Base-by-base conservation (phyloP, 2,888 invertebrate species). In the Lissocephala sabroskyi region DNA sequence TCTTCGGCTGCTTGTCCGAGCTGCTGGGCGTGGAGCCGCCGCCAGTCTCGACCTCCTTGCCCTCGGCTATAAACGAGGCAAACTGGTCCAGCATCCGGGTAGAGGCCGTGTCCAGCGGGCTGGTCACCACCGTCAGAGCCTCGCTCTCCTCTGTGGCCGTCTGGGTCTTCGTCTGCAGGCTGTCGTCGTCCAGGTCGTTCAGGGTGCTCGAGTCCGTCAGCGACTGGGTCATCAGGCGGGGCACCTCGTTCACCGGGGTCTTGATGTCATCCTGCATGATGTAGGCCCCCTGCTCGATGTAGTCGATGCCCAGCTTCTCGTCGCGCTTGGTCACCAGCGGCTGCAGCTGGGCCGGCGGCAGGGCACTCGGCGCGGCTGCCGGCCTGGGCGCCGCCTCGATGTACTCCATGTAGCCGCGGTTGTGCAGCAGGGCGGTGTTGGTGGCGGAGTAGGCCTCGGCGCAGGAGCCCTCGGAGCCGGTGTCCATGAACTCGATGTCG, bases 401-500 rank as follows among this genome's bases (percentile, higher is more conserved):
- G 67, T 91, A 90, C 65, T 90, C 87, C 36, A 90, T 86, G 67
- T 91, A 91, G 1, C 91, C 91, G 16, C 89, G 87, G 80, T 91
- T 91, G 52, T 87, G 87, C 10, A 88, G 65, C 45, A 86, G 55
- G 0, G 86, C 86, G 37, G 86, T 83, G 52, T 88, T 88, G 1
- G 86, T 85, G 3, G 88, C 87, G 6, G 87, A 87, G 28, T 87
- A 84, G 10, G 87, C 88, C 65, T 91, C 92, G 2, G 91, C 86
- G 11, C 90, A 88, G 14, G 91, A 89, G n/a, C 92, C 92, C 75
- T 92, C 93, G 0, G 92, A 93, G 0, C 93, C 94, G 0, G 93
- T 93, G 78, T 95, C 95, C 87, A 93, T 94, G 77, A 92, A 95
- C 77, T 94, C 94, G 59, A 95, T 91, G 75, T 92, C 91, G 62